Evolutionary conservation across 2,797 vertebrate genomes (phyloP).

Genomic region (Bradypus variegatus): DNA sequence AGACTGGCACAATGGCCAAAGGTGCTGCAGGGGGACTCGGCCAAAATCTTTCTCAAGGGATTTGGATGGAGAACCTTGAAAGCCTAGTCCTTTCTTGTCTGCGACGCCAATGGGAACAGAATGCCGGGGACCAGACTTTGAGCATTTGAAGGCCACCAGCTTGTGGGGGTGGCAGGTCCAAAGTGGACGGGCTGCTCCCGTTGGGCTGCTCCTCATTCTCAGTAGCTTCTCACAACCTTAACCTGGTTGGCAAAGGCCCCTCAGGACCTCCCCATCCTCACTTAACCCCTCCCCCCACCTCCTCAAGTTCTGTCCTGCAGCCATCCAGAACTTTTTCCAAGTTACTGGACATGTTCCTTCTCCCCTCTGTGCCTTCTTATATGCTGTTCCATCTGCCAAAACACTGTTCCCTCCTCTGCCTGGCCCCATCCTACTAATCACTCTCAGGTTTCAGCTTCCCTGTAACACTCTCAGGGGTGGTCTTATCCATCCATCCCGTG

Average conservation of each 20-base stretch:
- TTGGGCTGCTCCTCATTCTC: neutral
- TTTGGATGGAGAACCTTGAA: neutral
- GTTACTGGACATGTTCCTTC: neutral
- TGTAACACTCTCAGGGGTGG: too few relatives aligned
- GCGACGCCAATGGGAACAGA: too few relatives aligned
- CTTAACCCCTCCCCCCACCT: neutral
- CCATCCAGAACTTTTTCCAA: neutral
- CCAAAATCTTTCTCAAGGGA: too few relatives aligned
- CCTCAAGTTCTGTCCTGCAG: fast-evolving
- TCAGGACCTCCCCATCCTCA: neutral
- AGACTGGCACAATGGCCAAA: too few relatives aligned
- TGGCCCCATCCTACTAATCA: fast-evolving
- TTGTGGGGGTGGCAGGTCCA: neutral
- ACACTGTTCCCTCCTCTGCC: neutral
- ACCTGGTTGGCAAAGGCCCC: neutral
- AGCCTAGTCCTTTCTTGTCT: neutral
- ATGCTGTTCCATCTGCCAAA: neutral
- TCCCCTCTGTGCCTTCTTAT: neutral
- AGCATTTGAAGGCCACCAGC: neutral
- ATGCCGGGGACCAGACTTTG: neutral
- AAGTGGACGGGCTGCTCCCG: neutral
- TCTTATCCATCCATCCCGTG: fast-evolving
- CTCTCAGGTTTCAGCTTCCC: neutral
- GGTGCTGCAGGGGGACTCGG: neutral
- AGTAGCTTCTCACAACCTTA: neutral